phyloP scores from a whole-genome alignment of 2,797 vertebrate species.

The Xyrichtys novacula region DNA sequence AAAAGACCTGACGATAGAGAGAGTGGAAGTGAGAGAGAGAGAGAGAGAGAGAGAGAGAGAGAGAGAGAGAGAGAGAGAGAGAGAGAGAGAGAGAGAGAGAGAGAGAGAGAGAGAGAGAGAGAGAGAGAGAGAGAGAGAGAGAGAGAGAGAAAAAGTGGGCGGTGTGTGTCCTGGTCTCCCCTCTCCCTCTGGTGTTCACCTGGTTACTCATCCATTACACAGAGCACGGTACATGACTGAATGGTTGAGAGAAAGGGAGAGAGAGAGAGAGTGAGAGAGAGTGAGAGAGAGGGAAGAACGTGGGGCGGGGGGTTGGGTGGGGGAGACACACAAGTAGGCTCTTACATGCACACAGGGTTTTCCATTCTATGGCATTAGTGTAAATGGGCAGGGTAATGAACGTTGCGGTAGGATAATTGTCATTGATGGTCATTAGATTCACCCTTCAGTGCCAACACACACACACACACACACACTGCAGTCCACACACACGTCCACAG shows the following conservation, averaged over 20 bases:
- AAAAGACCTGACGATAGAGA: constrained; percentile 8
- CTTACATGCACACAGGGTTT: constrained; percentile 58
- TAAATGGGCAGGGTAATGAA: constrained; percentile 78
- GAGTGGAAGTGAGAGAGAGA: background rate
- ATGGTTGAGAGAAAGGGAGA: constrained; percentile 55
- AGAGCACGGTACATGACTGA: constrained; percentile 81
- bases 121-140: background rate
- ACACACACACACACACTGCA: constrained; percentile 19
- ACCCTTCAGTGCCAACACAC: constrained; percentile 63
- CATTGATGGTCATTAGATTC: constrained; percentile 83
- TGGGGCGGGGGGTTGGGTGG: constrained; percentile 5
- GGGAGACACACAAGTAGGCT: constrained; percentile 32
- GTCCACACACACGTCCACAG: constrained; percentile 26
- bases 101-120: constrained; percentile 5
- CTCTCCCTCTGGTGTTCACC: constrained; percentile 94
- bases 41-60: constrained; percentile 37
- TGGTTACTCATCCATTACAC: constrained; percentile 86
- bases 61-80: constrained; percentile 9
- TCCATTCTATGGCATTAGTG: constrained; percentile 68
- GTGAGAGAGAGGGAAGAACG: background rate
- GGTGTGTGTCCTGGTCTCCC: constrained; percentile 75
- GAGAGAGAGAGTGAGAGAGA: constrained; percentile 7
- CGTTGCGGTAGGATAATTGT: constrained; percentile 76
- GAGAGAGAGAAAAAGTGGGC: constrained; percentile 39
- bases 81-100: constrained; percentile 5